Base-by-base conservation (phyloP, 2,797 vertebrate genomes). In the Gastrophryne carolinensis region DNA sequence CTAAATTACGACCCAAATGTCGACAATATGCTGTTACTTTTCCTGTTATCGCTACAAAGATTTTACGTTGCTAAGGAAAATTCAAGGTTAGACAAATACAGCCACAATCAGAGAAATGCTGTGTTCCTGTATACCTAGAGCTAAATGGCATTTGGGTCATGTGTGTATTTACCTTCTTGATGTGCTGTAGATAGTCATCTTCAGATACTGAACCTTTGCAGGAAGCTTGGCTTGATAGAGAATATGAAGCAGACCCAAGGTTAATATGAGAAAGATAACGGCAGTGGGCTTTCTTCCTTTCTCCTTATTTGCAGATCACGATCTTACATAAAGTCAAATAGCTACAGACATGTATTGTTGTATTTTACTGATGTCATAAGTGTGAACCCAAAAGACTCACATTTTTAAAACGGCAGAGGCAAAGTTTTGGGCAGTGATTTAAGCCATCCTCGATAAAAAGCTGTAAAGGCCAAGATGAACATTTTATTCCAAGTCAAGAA, bases 11-110 rank as follows among this genome's bases (percentile, higher is more conserved):
- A 26, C 81, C 82, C 82, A 67, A 80, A 62, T 4, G 72, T 73
- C 73, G 83, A 88, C 86, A 89, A 85, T 80, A 84, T 73, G 9
- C 80, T 76, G 80, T 47, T 47, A 78, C 81, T 86, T 91, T 90
- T 90, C 90, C 91, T 91, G 84, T 80, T 86, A 86, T 88, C 84
- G 88, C 88, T 81, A 90, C 68, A 84, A 83, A 84, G 76, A 68
- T 85, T 83, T 86, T 83, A 71, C 73, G 82, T 82, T 84, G 35
- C 81, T 81, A 82, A 83, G 83, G 79, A 80, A 57, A 4, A 84
- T 85, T 86, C 88, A 86, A 80, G 87, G 87, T 82, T 84, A 80
- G 30, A 9, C 65, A 81, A 84, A 91, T 87, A 89, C 87, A 83
- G 75, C 73, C 60, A 52, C 84, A 85, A 90, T 91, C 80, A 89